Evolutionary conservation across 2,113 vertebrate genomes (phyloP).

Genomic region (Eptesicus fuscus): DNA sequence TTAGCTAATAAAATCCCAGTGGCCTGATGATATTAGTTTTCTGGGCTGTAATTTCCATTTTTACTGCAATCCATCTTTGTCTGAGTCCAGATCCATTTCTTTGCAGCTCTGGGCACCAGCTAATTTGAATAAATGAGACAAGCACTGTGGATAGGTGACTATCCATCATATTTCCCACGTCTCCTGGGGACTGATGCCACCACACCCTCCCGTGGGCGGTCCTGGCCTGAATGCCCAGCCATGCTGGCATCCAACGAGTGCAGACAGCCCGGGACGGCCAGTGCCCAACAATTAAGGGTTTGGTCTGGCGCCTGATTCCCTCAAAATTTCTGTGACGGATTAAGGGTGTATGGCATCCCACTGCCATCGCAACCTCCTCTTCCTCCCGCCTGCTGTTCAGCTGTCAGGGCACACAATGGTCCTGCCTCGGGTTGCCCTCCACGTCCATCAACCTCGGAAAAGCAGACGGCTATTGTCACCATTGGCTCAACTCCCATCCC

Average conservation of each 20-base stretch:
- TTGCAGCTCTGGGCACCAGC: slow-evolving; percentile 16
- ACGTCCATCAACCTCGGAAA: slow-evolving; percentile 30
- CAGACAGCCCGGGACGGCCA: neutral
- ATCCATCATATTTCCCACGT: neutral
- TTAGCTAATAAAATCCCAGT: slow-evolving; percentile 29
- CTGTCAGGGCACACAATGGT: slow-evolving; percentile 58
- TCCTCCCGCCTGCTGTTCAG: slow-evolving; percentile 63
- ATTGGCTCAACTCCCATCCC: slow-evolving; percentile 45
- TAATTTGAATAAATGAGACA: slow-evolving; percentile 51
- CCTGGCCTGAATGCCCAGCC: rapidly evolving
- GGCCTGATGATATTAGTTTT: neutral
- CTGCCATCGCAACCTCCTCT: neutral
- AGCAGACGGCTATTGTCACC: slow-evolving; percentile 41
- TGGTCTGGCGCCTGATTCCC: slow-evolving; percentile 49
- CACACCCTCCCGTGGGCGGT: rapidly evolving
- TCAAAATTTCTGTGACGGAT: slow-evolving; percentile 33
- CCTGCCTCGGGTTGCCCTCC: slow-evolving; percentile 18
- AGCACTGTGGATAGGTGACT: neutral
- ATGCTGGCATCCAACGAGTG: rapidly evolving
- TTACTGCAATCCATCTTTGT: slow-evolving; percentile 39
- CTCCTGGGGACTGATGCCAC: neutral
- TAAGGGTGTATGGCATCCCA: slow-evolving; percentile 27
- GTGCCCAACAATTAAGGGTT: neutral
- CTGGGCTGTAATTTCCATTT: slow-evolving; percentile 33
- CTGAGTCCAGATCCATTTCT: neutral